These are phyloP conservation scores for Parauchenoglanis punctatus DNA, from an alignment of 2,797 vertebrate genomes.

Conservation along the genomic window DNA sequence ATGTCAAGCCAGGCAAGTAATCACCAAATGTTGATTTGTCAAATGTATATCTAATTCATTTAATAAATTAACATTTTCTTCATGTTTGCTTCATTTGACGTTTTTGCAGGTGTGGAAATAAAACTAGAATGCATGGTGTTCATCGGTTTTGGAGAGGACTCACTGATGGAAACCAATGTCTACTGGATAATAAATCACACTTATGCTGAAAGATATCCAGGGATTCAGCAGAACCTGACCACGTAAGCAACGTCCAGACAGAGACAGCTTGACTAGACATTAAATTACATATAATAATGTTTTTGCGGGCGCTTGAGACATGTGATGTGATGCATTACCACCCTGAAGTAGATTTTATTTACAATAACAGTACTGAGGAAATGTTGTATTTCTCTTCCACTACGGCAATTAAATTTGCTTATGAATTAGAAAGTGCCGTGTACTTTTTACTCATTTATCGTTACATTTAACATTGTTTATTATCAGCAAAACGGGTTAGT, in stretches of 20 bases:
- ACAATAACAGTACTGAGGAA: background rate
- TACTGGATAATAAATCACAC: constrained; percentile 34
- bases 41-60: background rate
- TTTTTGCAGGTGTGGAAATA: constrained; percentile 5
- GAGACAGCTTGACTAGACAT: background rate
- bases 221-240: constrained; percentile 1
- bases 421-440: too few species aligned
- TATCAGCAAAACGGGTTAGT: too few species aligned
- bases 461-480: too few species aligned
- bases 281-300: background rate
- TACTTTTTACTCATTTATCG: too few species aligned
- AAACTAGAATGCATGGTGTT: constrained; percentile 27
- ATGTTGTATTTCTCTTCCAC: too few species aligned
- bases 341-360: background rate
- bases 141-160: constrained; percentile 19
- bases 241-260: constrained; percentile 21
- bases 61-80: background rate
- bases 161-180: background rate
- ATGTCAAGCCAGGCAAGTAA: constrained; percentile 31
- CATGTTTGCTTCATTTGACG: background rate
- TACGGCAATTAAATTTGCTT: too few species aligned
- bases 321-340: background rate
- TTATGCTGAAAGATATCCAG: background rate
- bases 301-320: too few species aligned
- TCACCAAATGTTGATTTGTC: background rate